Percentiles rank a stretch among this genome's conserved stretches.
Conservation (phyloP, 2,888 invertebrate species). For the Pyrochroa serraticornis region DNA sequence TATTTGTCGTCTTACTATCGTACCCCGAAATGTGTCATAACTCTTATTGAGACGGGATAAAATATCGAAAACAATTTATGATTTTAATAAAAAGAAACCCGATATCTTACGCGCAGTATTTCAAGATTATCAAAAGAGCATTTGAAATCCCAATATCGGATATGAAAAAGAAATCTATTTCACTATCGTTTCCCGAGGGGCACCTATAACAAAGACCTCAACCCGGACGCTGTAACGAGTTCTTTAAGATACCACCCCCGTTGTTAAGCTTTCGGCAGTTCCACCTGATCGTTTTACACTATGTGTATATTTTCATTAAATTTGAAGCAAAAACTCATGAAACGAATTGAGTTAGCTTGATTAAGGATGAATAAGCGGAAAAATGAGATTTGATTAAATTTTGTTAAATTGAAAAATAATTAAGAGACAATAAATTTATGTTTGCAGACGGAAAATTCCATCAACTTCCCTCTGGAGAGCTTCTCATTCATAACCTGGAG, state of each 20-base stretch:
- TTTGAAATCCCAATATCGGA: constrained; percentile 1
- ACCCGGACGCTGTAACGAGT: constrained; percentile 3
- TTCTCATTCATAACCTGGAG: constrained; percentile 75
- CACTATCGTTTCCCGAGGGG: constrained; percentile 10
- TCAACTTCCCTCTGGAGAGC: constrained; percentile 74
- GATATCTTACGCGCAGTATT: constrained; percentile 5
- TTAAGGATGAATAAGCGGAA: too few species aligned
- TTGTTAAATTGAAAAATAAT: background rate
- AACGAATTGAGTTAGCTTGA: too few species aligned
- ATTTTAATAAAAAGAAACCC: background rate
- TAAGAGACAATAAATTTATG: background rate
- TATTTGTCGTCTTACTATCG: too few species aligned
- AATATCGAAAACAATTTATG: background rate
- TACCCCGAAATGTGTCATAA: too few species aligned
- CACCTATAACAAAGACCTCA: constrained; percentile 6
- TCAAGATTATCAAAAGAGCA: constrained; percentile 11
- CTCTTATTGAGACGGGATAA: too few species aligned
- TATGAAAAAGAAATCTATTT: constrained; percentile 11
- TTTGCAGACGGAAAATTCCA: constrained; percentile 75
- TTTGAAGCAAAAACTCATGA: too few species aligned
- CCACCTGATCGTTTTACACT: background rate
- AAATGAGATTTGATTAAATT: too few species aligned
- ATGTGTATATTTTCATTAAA: too few species aligned
- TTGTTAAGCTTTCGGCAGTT: background rate
- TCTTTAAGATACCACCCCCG: background rate